Conservation (phyloP, 1,140 invertebrate genomes). For the Copidosoma floridanum region DNA sequence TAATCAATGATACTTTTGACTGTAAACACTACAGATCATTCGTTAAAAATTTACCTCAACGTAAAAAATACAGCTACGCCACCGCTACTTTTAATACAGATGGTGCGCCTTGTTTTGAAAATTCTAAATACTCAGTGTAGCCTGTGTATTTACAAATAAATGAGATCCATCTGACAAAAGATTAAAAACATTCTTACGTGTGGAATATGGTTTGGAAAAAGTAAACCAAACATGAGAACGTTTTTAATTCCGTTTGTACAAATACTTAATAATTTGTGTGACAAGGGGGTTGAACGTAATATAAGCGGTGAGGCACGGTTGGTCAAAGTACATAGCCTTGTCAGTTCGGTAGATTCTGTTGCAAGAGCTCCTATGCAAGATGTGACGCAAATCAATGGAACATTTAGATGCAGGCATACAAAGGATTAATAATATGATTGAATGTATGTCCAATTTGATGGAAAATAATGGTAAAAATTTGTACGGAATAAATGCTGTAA, state of each 20-base stretch:
- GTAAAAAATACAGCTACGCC: not conserved
- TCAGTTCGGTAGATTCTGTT: not conserved
- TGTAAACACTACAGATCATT: not conserved
- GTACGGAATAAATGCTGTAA: not conserved
- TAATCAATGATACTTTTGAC: not conserved
- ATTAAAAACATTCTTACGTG: not conserved
- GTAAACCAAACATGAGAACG: not conserved
- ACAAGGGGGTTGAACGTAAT: not conserved
- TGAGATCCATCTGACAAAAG: conserved; percentile 7
- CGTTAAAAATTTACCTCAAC: not conserved
- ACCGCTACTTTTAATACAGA: conserved; percentile 16
- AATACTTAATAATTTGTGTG: not conserved
- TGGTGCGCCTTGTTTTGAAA: not conserved
- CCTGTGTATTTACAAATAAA: not conserved
- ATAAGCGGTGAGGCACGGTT: not conserved
- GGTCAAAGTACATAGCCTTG: not conserved
- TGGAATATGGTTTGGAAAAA: conserved; percentile 3
- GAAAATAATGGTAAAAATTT: not conserved
- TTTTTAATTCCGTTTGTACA: not conserved
- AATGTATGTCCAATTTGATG: not conserved
- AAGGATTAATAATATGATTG: not conserved
- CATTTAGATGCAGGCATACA: not conserved
- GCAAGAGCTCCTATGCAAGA: not conserved
- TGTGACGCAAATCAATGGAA: not conserved
- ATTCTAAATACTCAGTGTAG: not conserved